These are phyloP conservation scores for Torymus auratus DNA, from an alignment of 2,888 invertebrate genomes.

Conservation along the genomic window DNA sequence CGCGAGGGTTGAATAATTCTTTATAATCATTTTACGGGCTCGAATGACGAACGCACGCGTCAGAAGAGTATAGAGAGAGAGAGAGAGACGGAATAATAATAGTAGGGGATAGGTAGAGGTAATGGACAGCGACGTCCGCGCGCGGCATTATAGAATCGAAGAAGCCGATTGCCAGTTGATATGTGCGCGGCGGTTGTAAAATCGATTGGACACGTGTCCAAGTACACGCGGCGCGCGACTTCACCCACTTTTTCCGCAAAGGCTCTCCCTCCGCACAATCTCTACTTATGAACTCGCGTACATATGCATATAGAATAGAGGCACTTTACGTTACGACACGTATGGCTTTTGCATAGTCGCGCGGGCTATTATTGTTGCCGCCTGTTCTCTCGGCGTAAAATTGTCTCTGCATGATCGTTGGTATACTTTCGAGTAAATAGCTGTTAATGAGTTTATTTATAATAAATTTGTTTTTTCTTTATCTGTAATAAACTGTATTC, in stretches of 20 bases:
- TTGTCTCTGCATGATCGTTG: no score
- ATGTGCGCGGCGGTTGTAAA: conserved; percentile 34
- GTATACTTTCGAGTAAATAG: no score
- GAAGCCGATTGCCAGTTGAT: conserved; percentile 53
- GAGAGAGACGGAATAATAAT: conserved; percentile 26
- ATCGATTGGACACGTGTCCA: conserved; percentile 53
- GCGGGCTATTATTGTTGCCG: no score
- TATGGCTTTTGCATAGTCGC: neutral
- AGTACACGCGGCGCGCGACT: conserved; percentile 40
- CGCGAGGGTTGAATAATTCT: conserved; percentile 41
- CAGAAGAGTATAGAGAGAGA: no score
- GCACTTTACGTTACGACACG: no score
- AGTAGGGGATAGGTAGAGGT: neutral
- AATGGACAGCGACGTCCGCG: conserved; percentile 29
- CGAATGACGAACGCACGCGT: conserved; percentile 3
- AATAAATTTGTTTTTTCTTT: no score
- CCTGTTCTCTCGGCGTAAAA: no score
- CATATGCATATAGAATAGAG: no score
- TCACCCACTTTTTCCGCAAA: conserved; percentile 42
- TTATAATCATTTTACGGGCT: conserved; percentile 42
- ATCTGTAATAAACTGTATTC: no score
- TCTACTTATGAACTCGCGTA: neutral
- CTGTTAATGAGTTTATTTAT: no score
- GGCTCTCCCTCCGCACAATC: neutral
- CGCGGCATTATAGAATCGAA: conserved; percentile 50